Conservation (phyloP, 2,888 invertebrate species). For the Bruchidius siliquastri region DNA sequence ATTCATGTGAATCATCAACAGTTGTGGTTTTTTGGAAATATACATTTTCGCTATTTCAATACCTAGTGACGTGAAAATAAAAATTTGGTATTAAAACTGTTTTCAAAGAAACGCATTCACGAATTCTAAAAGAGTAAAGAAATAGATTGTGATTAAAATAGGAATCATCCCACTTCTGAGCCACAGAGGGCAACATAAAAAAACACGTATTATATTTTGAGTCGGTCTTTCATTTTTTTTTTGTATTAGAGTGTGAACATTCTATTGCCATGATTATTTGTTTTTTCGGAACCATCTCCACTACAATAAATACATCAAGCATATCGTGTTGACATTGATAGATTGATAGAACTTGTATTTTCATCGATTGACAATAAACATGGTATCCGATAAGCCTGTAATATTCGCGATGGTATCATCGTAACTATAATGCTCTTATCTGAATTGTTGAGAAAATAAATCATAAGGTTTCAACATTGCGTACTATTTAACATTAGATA, state of each 20-base stretch:
- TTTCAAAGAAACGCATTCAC: not conserved
- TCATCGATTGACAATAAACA: not conserved
- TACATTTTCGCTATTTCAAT: too few species aligned
- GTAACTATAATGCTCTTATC: not conserved
- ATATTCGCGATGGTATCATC: not conserved
- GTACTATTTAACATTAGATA: not conserved
- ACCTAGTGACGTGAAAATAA: too few species aligned
- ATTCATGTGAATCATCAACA: too few species aligned
- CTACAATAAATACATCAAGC: not conserved
- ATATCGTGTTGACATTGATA: not conserved
- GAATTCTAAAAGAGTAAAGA: not conserved
- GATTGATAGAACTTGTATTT: not conserved
- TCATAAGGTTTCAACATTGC: not conserved
- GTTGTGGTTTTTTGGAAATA: too few species aligned
- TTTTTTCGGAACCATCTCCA: not conserved
- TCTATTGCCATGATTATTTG: not conserved
- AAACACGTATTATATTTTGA: not conserved
- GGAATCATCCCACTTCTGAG: not conserved
- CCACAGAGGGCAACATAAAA: not conserved
- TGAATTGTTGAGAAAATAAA: not conserved
- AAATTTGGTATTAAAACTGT: not conserved
- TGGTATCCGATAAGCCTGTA: not conserved
- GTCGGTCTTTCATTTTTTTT: not conserved
- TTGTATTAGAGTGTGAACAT: not conserved
- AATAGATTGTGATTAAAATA: not conserved